Base-by-base conservation (phyloP, 2,888 invertebrate genomes). In the Rhabditoides inermis region DNA sequence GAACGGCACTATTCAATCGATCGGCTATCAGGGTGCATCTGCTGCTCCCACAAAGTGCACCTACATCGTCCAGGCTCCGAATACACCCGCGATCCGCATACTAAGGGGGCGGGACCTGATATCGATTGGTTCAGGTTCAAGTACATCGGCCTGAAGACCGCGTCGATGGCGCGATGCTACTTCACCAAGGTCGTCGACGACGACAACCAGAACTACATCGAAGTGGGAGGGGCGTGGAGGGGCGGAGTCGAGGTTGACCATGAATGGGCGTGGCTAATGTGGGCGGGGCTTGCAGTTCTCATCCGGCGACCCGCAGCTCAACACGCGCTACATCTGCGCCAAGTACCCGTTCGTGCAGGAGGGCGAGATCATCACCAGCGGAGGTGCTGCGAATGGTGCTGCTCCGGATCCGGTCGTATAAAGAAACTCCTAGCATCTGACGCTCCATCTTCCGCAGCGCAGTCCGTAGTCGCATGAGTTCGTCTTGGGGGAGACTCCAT, bases 1-100 rank as follows among this genome's bases (percentile, higher is more conserved):
- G 20, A 60, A 71, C 32, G 75, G 75, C 23, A 69, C 69, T 2
- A 65, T 75, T 15, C 61, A 59, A 51, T 59, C 71, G 3, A 72
- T 73, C 55, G 72, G 73, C 49, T 73, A 63, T 54, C 72, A 67
- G 23, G 46, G 58, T 36, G 61, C 68, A 18, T 58, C 60, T n/a
- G n/a, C 53, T 12, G 28, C 48, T 15, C 58, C 60, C 39, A 58
- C 73, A 51, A 69, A 60, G 40, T 75, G 73, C 52, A 65, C 61
- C 18, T 73, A 72, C 46, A 53, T 60, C 15, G 70, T 73, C 37
- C 49, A 55, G 27, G 64, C 58, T 0, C 58, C 55, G 3, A 46
- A 49, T 30, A 57, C 61, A 12, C 55, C 58, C 20, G 55, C 59
- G 1, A 58, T 65, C 10, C 26, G 49, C 12, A 32, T 62, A 12